Evolutionary conservation across 2,113 vertebrate genomes (phyloP).

Genomic region (Sigmodon hispidus): DNA sequence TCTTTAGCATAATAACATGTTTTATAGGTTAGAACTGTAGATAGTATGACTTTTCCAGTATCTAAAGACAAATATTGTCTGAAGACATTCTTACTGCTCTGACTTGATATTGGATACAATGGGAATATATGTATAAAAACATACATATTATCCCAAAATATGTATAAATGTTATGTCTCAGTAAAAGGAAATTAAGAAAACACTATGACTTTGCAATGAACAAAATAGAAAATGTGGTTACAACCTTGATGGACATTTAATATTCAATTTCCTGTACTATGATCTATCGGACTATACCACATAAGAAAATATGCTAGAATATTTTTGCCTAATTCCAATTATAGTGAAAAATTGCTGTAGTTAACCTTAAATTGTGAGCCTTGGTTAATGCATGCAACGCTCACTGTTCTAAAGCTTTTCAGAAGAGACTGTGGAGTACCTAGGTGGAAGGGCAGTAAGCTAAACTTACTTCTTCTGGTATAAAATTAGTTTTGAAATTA

Average conservation of each 20-base stretch:
- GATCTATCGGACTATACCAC: background rate
- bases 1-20: background rate
- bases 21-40: background rate
- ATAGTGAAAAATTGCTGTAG: background rate
- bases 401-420: background rate
- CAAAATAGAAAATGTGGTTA: background rate
- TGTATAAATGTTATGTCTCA: background rate
- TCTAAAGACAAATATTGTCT: background rate
- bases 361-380: background rate
- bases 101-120: background rate
- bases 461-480: background rate
- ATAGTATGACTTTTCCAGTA: background rate
- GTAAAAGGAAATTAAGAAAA: background rate
- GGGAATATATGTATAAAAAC: background rate
- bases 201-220: background rate
- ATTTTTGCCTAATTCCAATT: background rate
- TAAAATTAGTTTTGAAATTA: background rate
- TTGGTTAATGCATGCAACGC: background rate
- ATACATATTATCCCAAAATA: background rate
- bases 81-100: background rate
- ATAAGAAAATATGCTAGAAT: background rate
- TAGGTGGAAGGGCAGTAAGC: background rate
- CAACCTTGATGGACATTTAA: background rate
- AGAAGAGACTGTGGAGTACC: background rate
- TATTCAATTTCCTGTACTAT: background rate